Evolutionary conservation across 1,140 invertebrate genomes (phyloP).

Genomic region (Cylas formicarius): DNA sequence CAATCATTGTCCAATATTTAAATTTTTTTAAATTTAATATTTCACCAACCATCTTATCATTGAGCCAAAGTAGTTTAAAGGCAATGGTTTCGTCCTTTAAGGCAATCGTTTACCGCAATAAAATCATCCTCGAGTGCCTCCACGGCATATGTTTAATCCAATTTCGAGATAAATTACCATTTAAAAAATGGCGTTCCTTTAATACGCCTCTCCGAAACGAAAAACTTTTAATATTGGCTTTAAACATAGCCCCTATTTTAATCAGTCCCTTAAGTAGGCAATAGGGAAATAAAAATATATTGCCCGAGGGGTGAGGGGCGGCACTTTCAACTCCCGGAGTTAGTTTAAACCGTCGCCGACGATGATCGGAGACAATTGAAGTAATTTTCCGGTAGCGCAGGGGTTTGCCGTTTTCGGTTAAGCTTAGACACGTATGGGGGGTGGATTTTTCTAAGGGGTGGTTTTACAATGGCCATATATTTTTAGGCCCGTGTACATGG

Average conservation of each 20-base stretch:
- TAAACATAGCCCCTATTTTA: constrained; percentile 41
- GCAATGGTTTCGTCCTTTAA: no score
- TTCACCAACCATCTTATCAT: no score
- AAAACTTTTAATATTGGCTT: constrained; percentile 38
- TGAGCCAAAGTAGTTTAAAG: no score
- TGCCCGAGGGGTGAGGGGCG: constrained; percentile 24
- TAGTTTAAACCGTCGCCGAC: constrained; percentile 36
- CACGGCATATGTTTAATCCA: constrained; percentile 24
- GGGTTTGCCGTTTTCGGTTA: constrained; percentile 13
- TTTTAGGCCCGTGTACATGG: constrained; percentile 31
- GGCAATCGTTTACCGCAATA: constrained; percentile 20
- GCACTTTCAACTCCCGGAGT: constrained; percentile 21
- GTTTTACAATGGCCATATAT: constrained; percentile 33
- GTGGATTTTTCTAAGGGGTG: constrained; percentile 19
- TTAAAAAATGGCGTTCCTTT: constrained; percentile 14
- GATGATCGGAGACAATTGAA: constrained; percentile 41
- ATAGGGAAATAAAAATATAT: constrained; percentile 44
- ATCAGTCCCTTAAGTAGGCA: constrained; percentile 42
- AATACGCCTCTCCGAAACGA: constrained; percentile 1
- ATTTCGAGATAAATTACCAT: constrained; percentile 25
- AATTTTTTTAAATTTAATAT: no score
- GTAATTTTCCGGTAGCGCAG: constrained; percentile 37
- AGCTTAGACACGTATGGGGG: constrained; percentile 5
- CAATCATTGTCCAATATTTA: no score
- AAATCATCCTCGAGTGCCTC: constrained; percentile 18